Evolutionary conservation across 2,888 invertebrate species (phyloP), one percentile per base, ranked within the genome.

Genomic region (Sminthurinus aureus): DNA sequence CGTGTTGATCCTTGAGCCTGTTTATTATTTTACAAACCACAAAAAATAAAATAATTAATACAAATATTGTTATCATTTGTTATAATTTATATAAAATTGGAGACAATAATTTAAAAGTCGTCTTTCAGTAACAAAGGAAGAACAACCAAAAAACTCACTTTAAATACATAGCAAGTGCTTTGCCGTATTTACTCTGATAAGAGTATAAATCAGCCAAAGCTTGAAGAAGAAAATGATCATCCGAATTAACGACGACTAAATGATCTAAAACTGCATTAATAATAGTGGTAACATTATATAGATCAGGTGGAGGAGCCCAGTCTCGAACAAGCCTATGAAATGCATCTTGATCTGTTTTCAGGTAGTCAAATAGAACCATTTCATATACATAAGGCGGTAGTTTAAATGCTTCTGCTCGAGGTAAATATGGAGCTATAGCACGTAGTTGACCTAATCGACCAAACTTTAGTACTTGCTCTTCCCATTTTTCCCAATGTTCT

Each of bases 391-490:
- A 94, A 0, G 96, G 94, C 90, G 94, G 94, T 79, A 97, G 91
- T 84, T 93, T 93, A 82, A 94, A 93, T 22, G 87, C 86, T 75
- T 91, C 91, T 22, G 91, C 91, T 87, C 94, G 93, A 0, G 97
- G 97, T 84, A 97, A 92, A 90, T 96, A 96, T 0, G 94, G 92
- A 89, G 96, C 94, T 38, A 96, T 93, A 13, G 95, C 93, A 89
- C 95, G 92, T 24, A 98, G 91, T 89, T 97, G 96, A 87, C 95
- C 94, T 13, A 95, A 94, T 88, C 94, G 93, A 13, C 95, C 95
- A 91, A 98, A 98, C 91, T 97, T 96, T 85, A 95, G 94, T 69
- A 98, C 94, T 91, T 97, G 96, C 87, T 95, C 95, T 90, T 98
- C 97, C 98, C 98, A 98, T 76, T 86, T 87, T 66, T 87, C 87